phyloP scores from a whole-genome alignment of 2,888 invertebrate species.

The Elegia similella region DNA sequence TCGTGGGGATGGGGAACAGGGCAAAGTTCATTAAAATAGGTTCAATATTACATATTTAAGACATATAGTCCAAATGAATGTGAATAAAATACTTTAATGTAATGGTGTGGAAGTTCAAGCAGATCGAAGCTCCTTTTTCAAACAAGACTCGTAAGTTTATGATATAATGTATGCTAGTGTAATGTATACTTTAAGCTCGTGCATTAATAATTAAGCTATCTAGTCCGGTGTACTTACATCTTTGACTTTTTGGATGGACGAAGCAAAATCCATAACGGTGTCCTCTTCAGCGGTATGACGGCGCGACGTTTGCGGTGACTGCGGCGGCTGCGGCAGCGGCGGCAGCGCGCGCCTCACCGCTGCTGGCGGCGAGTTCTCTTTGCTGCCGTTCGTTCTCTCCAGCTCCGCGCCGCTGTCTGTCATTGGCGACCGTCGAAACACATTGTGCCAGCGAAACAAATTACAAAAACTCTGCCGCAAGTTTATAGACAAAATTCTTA shows the following conservation, averaged over 20 bases:
- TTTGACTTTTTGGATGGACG: slow-evolving; percentile 96
- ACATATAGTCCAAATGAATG: too few species aligned
- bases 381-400: slow-evolving; percentile 45
- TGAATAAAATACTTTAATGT: too few species aligned
- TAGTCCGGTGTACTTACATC: slow-evolving; percentile 84
- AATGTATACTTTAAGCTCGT: too few species aligned
- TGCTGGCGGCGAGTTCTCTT: slow-evolving; percentile 59
- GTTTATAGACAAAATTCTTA: slow-evolving; percentile 86
- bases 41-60: too few species aligned
- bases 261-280: slow-evolving; percentile 90
- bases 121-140: too few species aligned
- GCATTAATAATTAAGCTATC: too few species aligned
- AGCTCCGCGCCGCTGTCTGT: slow-evolving; percentile 48
- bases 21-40: too few species aligned
- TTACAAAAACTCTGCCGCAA: slow-evolving; percentile 93
- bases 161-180: too few species aligned
- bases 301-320: slow-evolving; percentile 44
- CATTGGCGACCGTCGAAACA: slow-evolving; percentile 42
- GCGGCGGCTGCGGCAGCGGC: slow-evolving; percentile 64
- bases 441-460: slow-evolving; percentile 85
- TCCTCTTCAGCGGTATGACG: slow-evolving; percentile 63
- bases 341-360: slow-evolving; percentile 68
- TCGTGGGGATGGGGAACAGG: too few species aligned
- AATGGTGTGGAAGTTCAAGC: too few species aligned
- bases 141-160: too few species aligned